Conservation (phyloP, 2,888 invertebrate species). For the Dicranocentrus wangi region DNA sequence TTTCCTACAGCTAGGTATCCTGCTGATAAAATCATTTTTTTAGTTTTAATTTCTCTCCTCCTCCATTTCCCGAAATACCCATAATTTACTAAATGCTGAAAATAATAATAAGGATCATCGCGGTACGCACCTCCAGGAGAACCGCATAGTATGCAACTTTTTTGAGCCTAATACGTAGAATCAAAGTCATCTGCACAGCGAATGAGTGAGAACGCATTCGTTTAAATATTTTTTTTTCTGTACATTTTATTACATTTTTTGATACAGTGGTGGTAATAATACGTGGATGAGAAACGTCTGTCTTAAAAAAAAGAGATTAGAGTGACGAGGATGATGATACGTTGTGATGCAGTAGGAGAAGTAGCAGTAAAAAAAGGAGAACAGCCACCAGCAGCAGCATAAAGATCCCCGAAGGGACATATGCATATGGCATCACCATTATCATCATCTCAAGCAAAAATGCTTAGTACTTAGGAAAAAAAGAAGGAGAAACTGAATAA, state of each 20-base stretch:
- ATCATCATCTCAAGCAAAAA: conserved; percentile 12
- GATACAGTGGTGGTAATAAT: not conserved
- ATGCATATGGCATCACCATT: conserved; percentile 55
- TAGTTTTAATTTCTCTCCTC: conserved; percentile 1
- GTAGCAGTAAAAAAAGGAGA: conserved; percentile 31
- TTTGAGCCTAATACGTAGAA: conserved; percentile 13
- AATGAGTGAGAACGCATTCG: conserved; percentile 42
- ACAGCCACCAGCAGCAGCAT: conserved; percentile 44
- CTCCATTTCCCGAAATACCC: conserved; percentile 16
- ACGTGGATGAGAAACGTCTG: conserved; percentile 21
- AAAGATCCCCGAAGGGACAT: conserved; percentile 65
- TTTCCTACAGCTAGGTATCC: not conserved
- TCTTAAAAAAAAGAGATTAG: conserved; percentile 22
- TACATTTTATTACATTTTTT: not conserved
- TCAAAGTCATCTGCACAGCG: conserved; percentile 66
- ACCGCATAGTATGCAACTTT: not conserved
- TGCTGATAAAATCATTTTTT: conserved; percentile 13
- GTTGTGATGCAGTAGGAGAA: conserved; percentile 9
- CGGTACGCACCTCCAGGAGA: not conserved
- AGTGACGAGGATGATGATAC: conserved; percentile 36
- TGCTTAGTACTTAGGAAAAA: not conserved
- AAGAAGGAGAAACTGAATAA: conserved; percentile 1
- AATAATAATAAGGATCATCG: no score
- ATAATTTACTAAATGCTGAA: conserved; percentile 24
- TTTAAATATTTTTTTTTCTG: conserved; percentile 24